Base-by-base conservation (phyloP, 2,113 vertebrate species). In the Scopus umbretta region DNA sequence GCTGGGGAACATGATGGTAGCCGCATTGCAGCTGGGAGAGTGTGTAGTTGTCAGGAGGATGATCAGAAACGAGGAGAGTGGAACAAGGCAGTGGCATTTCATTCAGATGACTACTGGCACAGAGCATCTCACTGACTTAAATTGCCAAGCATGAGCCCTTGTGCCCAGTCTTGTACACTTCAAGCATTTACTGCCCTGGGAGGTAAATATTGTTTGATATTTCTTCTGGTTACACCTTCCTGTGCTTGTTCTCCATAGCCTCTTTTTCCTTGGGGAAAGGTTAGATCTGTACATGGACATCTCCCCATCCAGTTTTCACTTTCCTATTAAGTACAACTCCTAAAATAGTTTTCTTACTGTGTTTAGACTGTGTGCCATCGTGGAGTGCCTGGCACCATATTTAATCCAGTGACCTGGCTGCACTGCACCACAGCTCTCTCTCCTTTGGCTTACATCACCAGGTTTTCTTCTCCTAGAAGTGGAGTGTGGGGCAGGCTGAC, bases 41-140 rank as follows among this genome's bases (percentile, higher is more conserved):
- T 0, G 1, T 20, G 43, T 1, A 0, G 34, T 27, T 50, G n/a
- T 43, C 29, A 61, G 74, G 14, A 59, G 16, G 32, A 15, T 16
- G 53, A 34, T 56, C 34, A 80, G 45, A 47, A 80, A 55, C 50
- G 20, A 29, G 36, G 7, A 72, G 5, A 61, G 20, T 2, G 1
- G n/a, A n/a, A 43, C 18, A 34, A 73, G 18, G 50, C 65, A 16
- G 16, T 74, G 23, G 3, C 26, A 67, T 47, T 73, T 47, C 20
- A 7, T 88, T 86, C 1, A 0, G 42, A 52, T 75, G 17, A 15
- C 40, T 75, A 19, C 71, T 42, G 61, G 16, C n/a, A 63, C 1
- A 5, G 20, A 53, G 30, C 34, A 34, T 40, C 53, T 81, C 72
- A n/a, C 15, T 50, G 55, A 42, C 17, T 61, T 80, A 40, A 59